Evolutionary conservation across 2,797 vertebrate genomes (phyloP), one percentile per base, ranked within the genome.

Genomic region (Schizothorax lantsangensis): DNA sequence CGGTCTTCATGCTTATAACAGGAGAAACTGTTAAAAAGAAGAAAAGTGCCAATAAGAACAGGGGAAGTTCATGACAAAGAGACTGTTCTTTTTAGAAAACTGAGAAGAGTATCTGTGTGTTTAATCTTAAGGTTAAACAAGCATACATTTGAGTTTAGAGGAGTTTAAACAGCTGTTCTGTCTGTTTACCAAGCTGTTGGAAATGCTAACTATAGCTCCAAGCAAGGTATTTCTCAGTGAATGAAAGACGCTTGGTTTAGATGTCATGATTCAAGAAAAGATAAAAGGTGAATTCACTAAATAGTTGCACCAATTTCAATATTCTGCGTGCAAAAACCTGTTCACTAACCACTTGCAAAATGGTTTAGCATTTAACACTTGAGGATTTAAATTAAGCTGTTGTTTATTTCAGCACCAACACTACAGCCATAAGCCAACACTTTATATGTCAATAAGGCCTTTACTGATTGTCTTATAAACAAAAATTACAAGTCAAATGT

Each of bases 1-100:
- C 87, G 64, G 89, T 91, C 89, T 93, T 92, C 87, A 95, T 88
- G 79, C 89, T 94, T 89, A 95, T 89, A 64, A 90, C 91, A 86
- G 94, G 95, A 89, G 86, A 91, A 74, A 83, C 94, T 96, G 90
- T 84, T 72, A 68, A 79, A 57, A 78, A 52, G 54, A 33, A 81
- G 79, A 90, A 88, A 84, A 84, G 81, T 87, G 90, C 89, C 88
- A 88, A 40, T 73, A 80, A 74, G 57, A 47, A 62, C 66, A 62
- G 1, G 15, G 15, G 45, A 54, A 38, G 47, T 40, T 82, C 17
- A 57, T 47, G 14, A 38, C 36, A 38, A 11, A 59, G 19, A 59
- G 17, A 40, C 59, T 66, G 4, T 43, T 77, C 14, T 66, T 15
- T 52, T 73, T 4, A 21, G 40, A n/a, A 49, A 33, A 43, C n/a